These are phyloP conservation scores for Ctenopoma kingsleyae DNA, from an alignment of 2,797 vertebrate species.

Conservation along the genomic window DNA sequence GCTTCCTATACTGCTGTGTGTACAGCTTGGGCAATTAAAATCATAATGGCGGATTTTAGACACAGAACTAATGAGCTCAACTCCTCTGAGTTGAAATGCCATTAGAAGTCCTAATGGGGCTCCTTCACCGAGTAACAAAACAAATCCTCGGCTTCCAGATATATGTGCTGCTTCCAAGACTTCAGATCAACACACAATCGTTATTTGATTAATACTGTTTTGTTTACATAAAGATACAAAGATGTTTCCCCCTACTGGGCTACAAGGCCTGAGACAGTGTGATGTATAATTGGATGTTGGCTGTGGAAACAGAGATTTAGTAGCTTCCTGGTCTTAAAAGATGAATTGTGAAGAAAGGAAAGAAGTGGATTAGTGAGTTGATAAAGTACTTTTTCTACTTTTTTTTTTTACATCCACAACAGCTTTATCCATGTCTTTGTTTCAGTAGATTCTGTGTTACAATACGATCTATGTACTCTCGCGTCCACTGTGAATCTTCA, in stretches of 20 bases:
- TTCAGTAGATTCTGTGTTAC: slow-evolving; percentile 5
- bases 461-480: slow-evolving; percentile 17
- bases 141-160: slow-evolving; percentile 66
- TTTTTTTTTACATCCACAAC: slow-evolving; percentile 17
- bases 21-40: slow-evolving; percentile 76
- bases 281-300: slow-evolving; percentile 60
- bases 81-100: slow-evolving; percentile 77
- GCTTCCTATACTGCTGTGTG: slow-evolving; percentile 48
- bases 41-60: slow-evolving; percentile 74
- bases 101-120: slow-evolving; percentile 77
- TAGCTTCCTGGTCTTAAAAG: slow-evolving; percentile 45
- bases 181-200: slow-evolving; percentile 64
- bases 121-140: slow-evolving; percentile 67
- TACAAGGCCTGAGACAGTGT: slow-evolving; percentile 45
- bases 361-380: slow-evolving; percentile 41
- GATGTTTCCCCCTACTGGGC: slow-evolving; percentile 43
- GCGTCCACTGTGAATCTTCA: slow-evolving; percentile 31
- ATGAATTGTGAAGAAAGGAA: slow-evolving; percentile 37
- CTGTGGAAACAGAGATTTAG: slow-evolving; percentile 31
- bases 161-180: slow-evolving; percentile 49
- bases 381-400: slow-evolving; percentile 30
- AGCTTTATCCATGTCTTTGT: slow-evolving; percentile 15
- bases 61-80: slow-evolving; percentile 78
- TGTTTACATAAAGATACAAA: slow-evolving; percentile 75
- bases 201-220: slow-evolving; percentile 75